phyloP scores from a whole-genome alignment of 2,888 invertebrate genomes.

The Hedya salicella region DNA sequence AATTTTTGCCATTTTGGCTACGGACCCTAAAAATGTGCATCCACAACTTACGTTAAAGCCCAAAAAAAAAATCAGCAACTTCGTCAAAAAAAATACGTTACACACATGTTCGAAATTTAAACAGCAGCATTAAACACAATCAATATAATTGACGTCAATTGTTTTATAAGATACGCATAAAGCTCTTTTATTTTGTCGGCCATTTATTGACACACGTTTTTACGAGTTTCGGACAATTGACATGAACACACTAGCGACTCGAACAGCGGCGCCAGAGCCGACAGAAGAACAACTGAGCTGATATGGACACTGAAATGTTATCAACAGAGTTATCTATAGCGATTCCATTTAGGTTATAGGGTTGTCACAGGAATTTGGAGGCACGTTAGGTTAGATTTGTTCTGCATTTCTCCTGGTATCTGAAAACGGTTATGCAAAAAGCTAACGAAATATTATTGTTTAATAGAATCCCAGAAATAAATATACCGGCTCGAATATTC shows the following conservation, averaged over 20 bases:
- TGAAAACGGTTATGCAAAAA: too few species aligned
- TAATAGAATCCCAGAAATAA: too few species aligned
- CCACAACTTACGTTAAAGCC: too few species aligned
- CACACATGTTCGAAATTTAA: background rate
- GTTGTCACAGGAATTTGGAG: conserved; percentile 2
- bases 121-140: background rate
- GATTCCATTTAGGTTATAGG: conserved; percentile 13
- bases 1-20: too few species aligned
- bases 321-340: conserved; percentile 33
- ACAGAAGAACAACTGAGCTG: too few species aligned
- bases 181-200: background rate
- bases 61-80: too few species aligned
- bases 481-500: too few species aligned
- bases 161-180: background rate
- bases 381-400: background rate
- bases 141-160: background rate
- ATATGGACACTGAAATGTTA: conserved; percentile 52
- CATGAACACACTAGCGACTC: conserved; percentile 55
- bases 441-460: too few species aligned
- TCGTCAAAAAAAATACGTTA: background rate
- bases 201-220: background rate
- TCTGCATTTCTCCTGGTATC: too few species aligned
- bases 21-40: too few species aligned
- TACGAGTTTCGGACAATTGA: conserved; percentile 6
- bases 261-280: background rate